Evolutionary conservation across 1,140 invertebrate genomes (phyloP).

Genomic region (Agraylea sexmaculata): DNA sequence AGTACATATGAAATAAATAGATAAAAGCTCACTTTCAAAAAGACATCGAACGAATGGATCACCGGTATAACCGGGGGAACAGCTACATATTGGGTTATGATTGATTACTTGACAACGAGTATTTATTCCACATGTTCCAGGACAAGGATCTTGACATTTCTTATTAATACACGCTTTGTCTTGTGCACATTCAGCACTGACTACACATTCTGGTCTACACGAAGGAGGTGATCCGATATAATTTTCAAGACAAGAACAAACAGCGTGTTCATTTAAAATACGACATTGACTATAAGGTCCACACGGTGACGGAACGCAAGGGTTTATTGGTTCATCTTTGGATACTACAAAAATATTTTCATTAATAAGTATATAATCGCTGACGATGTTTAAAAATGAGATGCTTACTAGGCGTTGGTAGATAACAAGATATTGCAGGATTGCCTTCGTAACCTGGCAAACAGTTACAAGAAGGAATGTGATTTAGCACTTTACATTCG

Average conservation of each 20-base stretch:
- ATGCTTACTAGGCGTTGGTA: slow-evolving; percentile 28
- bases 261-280: slow-evolving; percentile 48
- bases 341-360: slow-evolving; percentile 26
- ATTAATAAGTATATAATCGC: slow-evolving; percentile 22
- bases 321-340: slow-evolving; percentile 41
- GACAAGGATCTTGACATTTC: slow-evolving; percentile 66
- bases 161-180: slow-evolving; percentile 59
- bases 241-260: slow-evolving; percentile 56
- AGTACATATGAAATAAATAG: slow-evolving; percentile 17
- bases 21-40: slow-evolving; percentile 45
- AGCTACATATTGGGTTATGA: slow-evolving; percentile 67
- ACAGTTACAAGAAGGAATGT: slow-evolving; percentile 57
- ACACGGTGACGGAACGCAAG: slow-evolving; percentile 56
- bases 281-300: slow-evolving; percentile 60
- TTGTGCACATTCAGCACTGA: slow-evolving; percentile 60
- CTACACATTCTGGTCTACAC: slow-evolving; percentile 63
- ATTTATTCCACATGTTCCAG: slow-evolving; percentile 59
- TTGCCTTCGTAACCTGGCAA: slow-evolving; percentile 56
- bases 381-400: slow-evolving; percentile 11
- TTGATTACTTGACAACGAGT: slow-evolving; percentile 62
- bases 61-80: slow-evolving; percentile 51
- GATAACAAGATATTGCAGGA: slow-evolving; percentile 50
- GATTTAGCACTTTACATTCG: slow-evolving; percentile 56
- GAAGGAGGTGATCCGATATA: slow-evolving; percentile 58
- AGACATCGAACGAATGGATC: slow-evolving; percentile 61